Base-by-base conservation (phyloP, 2,113 vertebrate species). In the Siphamia tubifer region DNA sequence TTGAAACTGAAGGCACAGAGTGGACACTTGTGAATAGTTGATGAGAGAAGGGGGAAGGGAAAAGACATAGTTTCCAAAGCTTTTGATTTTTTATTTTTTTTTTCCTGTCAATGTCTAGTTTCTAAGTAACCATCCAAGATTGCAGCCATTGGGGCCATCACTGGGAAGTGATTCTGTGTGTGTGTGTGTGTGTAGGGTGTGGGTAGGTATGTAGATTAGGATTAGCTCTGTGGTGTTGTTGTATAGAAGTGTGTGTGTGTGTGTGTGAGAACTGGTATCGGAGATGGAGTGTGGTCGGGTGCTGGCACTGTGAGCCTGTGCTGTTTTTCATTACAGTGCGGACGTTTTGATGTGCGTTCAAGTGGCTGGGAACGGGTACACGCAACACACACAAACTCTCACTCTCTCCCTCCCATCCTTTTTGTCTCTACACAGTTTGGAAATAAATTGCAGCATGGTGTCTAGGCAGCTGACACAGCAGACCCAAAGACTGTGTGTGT, bases 41-140 rank as follows among this genome's bases (percentile, higher is more conserved):
- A 38, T 51, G 25, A 69, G 71, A 67, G 52, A 28, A 55, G 58
- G 71, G 62, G 82, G 68, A 54, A 35, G 58, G 60, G 47, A 35
- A 32, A 55, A 55, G 49, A 47, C 65, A 70, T 43, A 68, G 53
- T 84, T 83, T 83, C 82, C 69, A 68, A 66, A 54, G 56, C 54
- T 51, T 83, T 76, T 28, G 21, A 40, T 48, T 78, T 44, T n/a
- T n/a, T n/a, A n/a, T n/a, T n/a, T n/a, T n/a, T n/a, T 49, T 68
- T 64, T 55, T 63, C 43, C 44, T 40, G 57, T 63, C 58, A 47
- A 40, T 72, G 73, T 78, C 54, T 48, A 62, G 83, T 89, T 79
- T 62, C 88, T 75, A 83, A 84, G 84, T 87, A 88, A 88, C 84
- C 77, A 49, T 51, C 51, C 36, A 77, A 81, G 77, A 79, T 74